Evolutionary conservation across 2,888 invertebrate genomes (phyloP).

Genomic region (Cerceris ruficornis): DNA sequence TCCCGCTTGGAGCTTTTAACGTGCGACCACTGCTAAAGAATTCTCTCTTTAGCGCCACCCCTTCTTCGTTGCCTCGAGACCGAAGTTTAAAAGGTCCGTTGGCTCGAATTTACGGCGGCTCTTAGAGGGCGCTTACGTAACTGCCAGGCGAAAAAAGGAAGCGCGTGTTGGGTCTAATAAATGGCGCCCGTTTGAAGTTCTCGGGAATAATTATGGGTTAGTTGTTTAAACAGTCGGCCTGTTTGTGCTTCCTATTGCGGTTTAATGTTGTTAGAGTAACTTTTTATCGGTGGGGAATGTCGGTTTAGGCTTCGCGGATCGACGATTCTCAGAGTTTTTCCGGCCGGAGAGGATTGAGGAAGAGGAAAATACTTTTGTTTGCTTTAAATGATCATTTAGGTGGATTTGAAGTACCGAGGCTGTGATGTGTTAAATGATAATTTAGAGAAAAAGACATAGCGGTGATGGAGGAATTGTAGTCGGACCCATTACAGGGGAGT

Average conservation of each 20-base stretch:
- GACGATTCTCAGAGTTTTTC: no score
- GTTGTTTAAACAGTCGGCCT: neutral
- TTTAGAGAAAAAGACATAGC: no score
- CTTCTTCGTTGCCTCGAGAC: neutral
- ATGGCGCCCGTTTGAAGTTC: constrained; percentile 6
- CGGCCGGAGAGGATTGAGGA: no score
- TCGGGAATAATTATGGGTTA: neutral
- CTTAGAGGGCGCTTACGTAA: constrained; percentile 5
- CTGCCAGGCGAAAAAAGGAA: constrained; percentile 5
- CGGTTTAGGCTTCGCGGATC: no score
- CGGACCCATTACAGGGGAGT: no score
- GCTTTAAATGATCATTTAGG: no score
- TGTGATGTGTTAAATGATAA: no score
- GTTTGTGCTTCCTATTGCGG: neutral
- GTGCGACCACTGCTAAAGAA: constrained; percentile 31
- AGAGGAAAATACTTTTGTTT: no score
- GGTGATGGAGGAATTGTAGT: no score
- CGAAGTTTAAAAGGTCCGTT: constrained; percentile 36
- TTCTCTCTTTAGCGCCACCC: constrained; percentile 20
- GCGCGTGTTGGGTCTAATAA: constrained; percentile 16
- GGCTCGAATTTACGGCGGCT: constrained; percentile 44
- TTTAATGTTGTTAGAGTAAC: neutral
- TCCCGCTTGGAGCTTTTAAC: constrained; percentile 35
- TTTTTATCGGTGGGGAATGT: no score
- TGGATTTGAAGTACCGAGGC: no score